A percentile compares a stretch with the other conserved stretches of the same genome.
Evolutionary conservation across 2,797 vertebrate genomes (phyloP).

Genomic region (Coluber constrictor): DNA sequence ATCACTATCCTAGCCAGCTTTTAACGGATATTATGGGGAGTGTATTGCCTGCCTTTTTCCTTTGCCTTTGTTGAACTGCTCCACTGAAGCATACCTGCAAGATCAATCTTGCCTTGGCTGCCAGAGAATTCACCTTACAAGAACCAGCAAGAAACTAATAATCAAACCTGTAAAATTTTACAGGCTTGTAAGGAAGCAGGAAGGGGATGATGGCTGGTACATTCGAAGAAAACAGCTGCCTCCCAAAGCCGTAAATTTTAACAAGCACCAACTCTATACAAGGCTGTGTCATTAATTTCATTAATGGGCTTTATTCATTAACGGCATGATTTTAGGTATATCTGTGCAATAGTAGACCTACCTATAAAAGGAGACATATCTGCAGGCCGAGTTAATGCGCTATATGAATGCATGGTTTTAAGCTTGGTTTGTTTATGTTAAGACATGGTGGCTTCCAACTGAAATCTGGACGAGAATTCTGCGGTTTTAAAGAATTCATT

Average conservation of each 20-base stretch:
- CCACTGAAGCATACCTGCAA: neutral
- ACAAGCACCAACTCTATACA: neutral
- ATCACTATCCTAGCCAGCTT: conserved; percentile 14
- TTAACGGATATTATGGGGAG: neutral
- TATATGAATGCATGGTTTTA: neutral
- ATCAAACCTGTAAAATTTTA: neutral
- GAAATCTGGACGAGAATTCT: neutral
- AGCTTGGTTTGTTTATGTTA: neutral
- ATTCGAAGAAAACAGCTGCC: neutral
- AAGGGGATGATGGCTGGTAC: neutral
- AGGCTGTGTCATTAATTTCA: neutral
- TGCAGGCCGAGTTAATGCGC: neutral
- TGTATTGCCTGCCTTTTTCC: neutral
- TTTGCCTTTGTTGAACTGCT: neutral
- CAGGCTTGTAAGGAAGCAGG: neutral
- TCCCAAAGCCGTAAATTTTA: neutral
- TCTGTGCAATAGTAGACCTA: neutral
- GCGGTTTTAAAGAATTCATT: neutral
- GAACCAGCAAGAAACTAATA: neutral
- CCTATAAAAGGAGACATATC: neutral
- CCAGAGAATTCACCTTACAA: conserved; percentile 3
- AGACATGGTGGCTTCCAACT: neutral
- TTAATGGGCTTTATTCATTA: neutral
- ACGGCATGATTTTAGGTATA: neutral
- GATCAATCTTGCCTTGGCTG: neutral